Conservation (phyloP, 2,113 vertebrate genomes). For the Empidonax alnorum region DNA sequence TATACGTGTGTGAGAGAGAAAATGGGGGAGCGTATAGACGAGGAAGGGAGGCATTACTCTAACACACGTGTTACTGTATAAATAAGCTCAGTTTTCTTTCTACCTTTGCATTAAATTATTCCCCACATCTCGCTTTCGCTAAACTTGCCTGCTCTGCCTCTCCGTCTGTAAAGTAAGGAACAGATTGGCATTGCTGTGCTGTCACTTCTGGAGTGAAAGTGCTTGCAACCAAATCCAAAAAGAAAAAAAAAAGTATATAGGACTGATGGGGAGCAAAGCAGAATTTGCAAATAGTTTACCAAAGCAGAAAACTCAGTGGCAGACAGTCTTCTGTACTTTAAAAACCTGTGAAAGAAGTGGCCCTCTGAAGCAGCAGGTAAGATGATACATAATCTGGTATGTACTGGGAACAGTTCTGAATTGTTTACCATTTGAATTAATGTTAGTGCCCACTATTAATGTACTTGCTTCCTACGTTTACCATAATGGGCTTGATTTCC, state of each 20-base stretch:
- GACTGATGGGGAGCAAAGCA: background rate
- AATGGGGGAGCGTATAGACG: slow-evolving; percentile 46
- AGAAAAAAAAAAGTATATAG: background rate
- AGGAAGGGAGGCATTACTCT: slow-evolving; percentile 49
- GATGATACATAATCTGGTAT: background rate
- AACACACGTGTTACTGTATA: slow-evolving; percentile 65
- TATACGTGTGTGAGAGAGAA: slow-evolving; percentile 64
- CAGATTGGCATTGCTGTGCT: background rate
- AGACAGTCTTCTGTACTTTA: background rate
- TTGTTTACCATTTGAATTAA: slow-evolving; percentile 68
- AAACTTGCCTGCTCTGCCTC: background rate
- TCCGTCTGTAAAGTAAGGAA: background rate
- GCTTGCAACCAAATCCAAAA: background rate
- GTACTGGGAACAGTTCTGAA: slow-evolving; percentile 48
- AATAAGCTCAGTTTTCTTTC: slow-evolving; percentile 60
- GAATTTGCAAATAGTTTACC: background rate
- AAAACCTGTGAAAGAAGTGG: background rate
- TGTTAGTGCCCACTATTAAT: slow-evolving; percentile 64
- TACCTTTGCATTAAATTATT: background rate
- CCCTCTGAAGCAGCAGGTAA: slow-evolving; percentile 25
- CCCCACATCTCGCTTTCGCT: background rate
- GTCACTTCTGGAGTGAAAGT: background rate
- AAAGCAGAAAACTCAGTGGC: background rate
- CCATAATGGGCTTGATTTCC: slow-evolving; percentile 68
- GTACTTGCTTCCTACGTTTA: slow-evolving; percentile 57